Percentiles rank a stretch among this genome's conserved stretches.
Conservation (phyloP, 2,797 vertebrate species). For the Ctenochaetus hawaiiensis region DNA sequence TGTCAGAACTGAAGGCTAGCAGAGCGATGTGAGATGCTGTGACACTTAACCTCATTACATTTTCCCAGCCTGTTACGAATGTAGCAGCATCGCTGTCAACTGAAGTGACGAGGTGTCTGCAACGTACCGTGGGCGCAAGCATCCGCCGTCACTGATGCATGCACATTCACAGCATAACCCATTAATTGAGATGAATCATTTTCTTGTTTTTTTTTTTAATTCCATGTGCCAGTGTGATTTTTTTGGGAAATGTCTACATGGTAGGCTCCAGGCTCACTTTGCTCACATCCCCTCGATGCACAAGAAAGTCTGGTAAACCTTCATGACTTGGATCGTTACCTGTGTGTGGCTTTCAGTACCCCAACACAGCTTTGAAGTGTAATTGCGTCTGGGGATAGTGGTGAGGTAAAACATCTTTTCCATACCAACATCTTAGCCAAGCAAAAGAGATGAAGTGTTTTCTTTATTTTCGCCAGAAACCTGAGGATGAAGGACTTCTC, state of each 20-base stretch:
- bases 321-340: constrained; percentile 36
- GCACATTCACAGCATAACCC: constrained; percentile 17
- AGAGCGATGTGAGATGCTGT: constrained; percentile 82
- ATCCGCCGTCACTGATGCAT: constrained; percentile 1
- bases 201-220: constrained; percentile 44
- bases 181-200: constrained; percentile 47
- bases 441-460: constrained; percentile 15
- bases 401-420: constrained; percentile 35
- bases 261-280: constrained; percentile 52
- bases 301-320: constrained; percentile 39
- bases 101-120: constrained; percentile 67
- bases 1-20: constrained; percentile 75
- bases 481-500: constrained; percentile 40
- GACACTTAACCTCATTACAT: constrained; percentile 86
- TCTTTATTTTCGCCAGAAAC: constrained; percentile 48
- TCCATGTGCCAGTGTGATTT: constrained; percentile 35
- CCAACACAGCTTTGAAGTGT: constrained; percentile 32
- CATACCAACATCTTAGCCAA: constrained; percentile 40
- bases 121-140: constrained; percentile 48
- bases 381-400: constrained; percentile 42
- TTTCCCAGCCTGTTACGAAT: constrained; percentile 76
- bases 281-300: constrained; percentile 15
- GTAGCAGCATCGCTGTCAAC: constrained; percentile 80
- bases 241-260: constrained; percentile 44
- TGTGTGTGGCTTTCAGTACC: constrained; percentile 28